Evolutionary conservation across 1,140 invertebrate species (phyloP).

Genomic region (Drosophila erecta): DNA sequence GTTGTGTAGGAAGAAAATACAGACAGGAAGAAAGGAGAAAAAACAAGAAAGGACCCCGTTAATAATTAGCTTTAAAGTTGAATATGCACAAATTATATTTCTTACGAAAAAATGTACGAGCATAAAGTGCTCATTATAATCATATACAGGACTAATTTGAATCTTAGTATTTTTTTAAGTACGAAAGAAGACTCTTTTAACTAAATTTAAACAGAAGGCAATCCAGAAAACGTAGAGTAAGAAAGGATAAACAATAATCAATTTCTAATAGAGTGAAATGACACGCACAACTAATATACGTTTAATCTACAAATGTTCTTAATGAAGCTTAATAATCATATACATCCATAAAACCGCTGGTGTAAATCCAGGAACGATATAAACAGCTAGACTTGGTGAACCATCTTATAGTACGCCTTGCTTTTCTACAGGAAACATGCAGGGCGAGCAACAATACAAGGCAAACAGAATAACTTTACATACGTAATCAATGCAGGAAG

Average conservation of each 20-base stretch:
- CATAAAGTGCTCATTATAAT: too few species aligned
- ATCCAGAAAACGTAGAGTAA: too few species aligned
- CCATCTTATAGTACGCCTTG: not conserved
- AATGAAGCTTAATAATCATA: too few species aligned
- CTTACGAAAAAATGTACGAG: not conserved
- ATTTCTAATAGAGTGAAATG: too few species aligned
- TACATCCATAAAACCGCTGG: not conserved
- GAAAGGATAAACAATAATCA: too few species aligned
- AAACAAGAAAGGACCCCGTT: slow-evolving; percentile 28
- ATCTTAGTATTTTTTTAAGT: too few species aligned
- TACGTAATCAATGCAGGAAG: slow-evolving; percentile 22
- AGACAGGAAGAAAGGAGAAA: slow-evolving; percentile 11
- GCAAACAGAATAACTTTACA: slow-evolving; percentile 8
- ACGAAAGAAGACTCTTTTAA: too few species aligned
- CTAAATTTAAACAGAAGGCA: too few species aligned
- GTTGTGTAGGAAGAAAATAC: slow-evolving; percentile 1
- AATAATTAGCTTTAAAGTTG: slow-evolving; percentile 16
- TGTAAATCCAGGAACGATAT: not conserved
- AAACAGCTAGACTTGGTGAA: too few species aligned
- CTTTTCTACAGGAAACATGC: slow-evolving; percentile 8
- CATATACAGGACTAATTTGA: too few species aligned
- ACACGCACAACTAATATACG: too few species aligned
- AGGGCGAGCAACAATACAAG: slow-evolving; percentile 1
- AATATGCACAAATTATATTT: not conserved
- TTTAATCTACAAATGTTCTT: too few species aligned